Base-by-base conservation (phyloP, 1,140 invertebrate genomes). In the Cotesia glomerata region DNA sequence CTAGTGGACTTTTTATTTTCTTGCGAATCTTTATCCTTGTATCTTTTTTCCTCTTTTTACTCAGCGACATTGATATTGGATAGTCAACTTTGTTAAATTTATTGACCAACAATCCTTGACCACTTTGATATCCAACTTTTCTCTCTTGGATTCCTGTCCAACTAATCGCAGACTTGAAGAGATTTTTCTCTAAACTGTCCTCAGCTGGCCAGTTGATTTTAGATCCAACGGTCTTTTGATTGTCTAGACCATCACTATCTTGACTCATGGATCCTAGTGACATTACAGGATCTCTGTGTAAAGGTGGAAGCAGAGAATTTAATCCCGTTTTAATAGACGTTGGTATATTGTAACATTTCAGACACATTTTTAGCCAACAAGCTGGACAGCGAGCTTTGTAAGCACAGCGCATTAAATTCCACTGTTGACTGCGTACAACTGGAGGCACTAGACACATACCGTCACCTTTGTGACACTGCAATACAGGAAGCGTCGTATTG, bases 361-460 rank as follows among this genome's bases (percentile, higher is more conserved):
- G 82, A 82, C 94, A 95, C 88, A 94, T 91, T 84, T 94, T 94
- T 3, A 96, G 86, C 94, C 94, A 95, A 81, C 95, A 96, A n/a
- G 93, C 93, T 69, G 92, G 91, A 86, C 95, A 95, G 52, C 93
- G 86, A 56, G 90, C 89, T 78, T 91, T 92, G 78, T 92, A 93
- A 56, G 91, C 89, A 80, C 91, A 91, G 80, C 89, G 89, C 81
- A 90, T 88, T 79, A 92, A 83, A 82, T 93, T 93, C 90, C 91
- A 93, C 69, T 93, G 89, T 76, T 92, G 91, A 75, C 90, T 92
- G 76, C 92, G 88, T 4, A 91, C 88, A 69, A 92, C 88, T 62
- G 92, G 91, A 51, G 91, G 91, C n/a, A 94, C 91, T 80, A 90
- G 88, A 82, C 93, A 94, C 68, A 89, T 88, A 56, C 92, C 92